Evolutionary conservation across 1,140 invertebrate genomes (phyloP).

Genomic region (Cecropterus lyciades): DNA sequence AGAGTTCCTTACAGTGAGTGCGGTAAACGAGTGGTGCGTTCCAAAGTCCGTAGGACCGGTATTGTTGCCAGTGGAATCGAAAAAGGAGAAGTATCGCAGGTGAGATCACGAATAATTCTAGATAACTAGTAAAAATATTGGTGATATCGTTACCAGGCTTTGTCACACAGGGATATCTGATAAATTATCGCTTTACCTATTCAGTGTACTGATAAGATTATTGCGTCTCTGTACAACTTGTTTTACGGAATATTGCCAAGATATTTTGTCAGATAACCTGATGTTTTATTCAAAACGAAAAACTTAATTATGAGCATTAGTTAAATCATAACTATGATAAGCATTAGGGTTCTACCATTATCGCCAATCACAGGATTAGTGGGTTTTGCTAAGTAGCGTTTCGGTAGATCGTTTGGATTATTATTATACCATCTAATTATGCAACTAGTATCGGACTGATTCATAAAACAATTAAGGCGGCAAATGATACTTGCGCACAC

Average conservation of each 20-base stretch:
- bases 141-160: slow-evolving; percentile 61
- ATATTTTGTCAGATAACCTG: slow-evolving; percentile 26
- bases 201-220: slow-evolving; percentile 58
- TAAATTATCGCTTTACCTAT: slow-evolving; percentile 66
- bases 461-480: slow-evolving; percentile 45
- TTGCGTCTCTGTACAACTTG: slow-evolving; percentile 56
- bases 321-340: neutral
- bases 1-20: slow-evolving; percentile 79
- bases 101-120: slow-evolving; percentile 64
- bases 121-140: slow-evolving; percentile 67
- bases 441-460: slow-evolving; percentile 40
- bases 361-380: neutral
- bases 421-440: slow-evolving; percentile 33
- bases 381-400: slow-evolving; percentile 18
- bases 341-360: slow-evolving; percentile 1
- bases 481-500: slow-evolving; percentile 49
- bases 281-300: neutral
- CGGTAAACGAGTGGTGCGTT: slow-evolving; percentile 80
- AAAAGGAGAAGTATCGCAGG: slow-evolving; percentile 82
- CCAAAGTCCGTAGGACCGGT: slow-evolving; percentile 70
- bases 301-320: neutral
- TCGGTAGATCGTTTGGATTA: slow-evolving; percentile 15
- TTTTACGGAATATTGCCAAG: slow-evolving; percentile 29
- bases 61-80: slow-evolving; percentile 76
- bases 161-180: slow-evolving; percentile 64